Percentiles rank a stretch among this genome's conserved stretches.
Evolutionary conservation across 2,888 invertebrate species (phyloP).

Genomic region (Brenthis daphne): DNA sequence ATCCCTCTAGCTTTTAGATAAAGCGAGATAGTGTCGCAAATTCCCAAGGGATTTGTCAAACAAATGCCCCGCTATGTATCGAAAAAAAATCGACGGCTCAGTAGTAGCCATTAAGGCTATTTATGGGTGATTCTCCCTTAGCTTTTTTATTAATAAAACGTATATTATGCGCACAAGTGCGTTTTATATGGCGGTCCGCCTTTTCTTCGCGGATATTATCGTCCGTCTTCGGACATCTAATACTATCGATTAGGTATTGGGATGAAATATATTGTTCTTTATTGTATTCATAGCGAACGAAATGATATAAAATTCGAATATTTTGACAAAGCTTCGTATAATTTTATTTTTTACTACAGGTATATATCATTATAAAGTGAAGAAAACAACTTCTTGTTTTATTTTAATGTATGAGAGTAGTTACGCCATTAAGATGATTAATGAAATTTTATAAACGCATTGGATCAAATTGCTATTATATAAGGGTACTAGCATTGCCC

Average conservation of each 20-base stretch:
- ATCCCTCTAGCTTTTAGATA: conserved; percentile 77
- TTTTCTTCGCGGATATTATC: conserved; percentile 71
- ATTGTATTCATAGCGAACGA: conserved; percentile 29
- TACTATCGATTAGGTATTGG: conserved; percentile 62
- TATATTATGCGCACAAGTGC: conserved; percentile 82
- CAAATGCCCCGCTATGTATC: conserved; percentile 78
- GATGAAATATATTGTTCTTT: conserved; percentile 48
- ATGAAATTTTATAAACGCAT: too few species aligned
- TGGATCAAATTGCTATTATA: too few species aligned
- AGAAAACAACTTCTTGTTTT: too few species aligned
- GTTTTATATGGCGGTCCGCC: conserved; percentile 75
- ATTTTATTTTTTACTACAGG: background rate
- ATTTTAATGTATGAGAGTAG: too few species aligned
- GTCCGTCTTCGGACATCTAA: conserved; percentile 78
- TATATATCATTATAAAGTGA: too few species aligned
- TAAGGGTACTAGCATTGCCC: too few species aligned
- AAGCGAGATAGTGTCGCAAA: conserved; percentile 74
- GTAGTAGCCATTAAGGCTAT: conserved; percentile 79
- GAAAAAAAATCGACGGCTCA: conserved; percentile 76
- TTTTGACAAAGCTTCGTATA: background rate
- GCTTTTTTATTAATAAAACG: conserved; percentile 82
- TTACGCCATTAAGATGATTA: too few species aligned
- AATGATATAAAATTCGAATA: background rate
- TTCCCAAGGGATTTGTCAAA: conserved; percentile 81
- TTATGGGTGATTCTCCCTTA: conserved; percentile 77